These are phyloP conservation scores for Drosophila gaucha DNA, from an alignment of 2,888 invertebrate genomes.

Conservation along the genomic window DNA sequence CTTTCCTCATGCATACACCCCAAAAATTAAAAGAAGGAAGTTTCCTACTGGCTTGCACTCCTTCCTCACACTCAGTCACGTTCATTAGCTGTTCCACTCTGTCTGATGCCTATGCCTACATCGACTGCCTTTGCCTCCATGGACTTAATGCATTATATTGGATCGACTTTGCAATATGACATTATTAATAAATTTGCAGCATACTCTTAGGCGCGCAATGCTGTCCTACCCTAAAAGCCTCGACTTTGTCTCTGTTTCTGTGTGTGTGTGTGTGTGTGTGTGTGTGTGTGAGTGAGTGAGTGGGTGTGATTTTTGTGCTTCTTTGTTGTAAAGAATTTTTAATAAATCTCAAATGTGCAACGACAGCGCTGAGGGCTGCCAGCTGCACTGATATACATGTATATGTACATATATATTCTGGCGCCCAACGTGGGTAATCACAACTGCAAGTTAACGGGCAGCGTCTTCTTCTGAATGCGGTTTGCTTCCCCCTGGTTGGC, in stretches of 20 bases:
- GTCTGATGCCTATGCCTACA: slow-evolving; percentile 34
- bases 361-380: slow-evolving; percentile 41
- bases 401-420: slow-evolving; percentile 2
- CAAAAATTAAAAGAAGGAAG: slow-evolving; percentile 17
- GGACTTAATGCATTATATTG: slow-evolving; percentile 82
- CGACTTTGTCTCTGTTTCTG: slow-evolving; percentile 39
- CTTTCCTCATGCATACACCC: slow-evolving; percentile 41
- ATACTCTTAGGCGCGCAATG: slow-evolving; percentile 73
- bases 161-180: slow-evolving; percentile 81
- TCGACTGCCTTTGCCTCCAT: slow-evolving; percentile 50
- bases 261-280: slow-evolving; percentile 21
- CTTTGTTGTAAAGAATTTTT: slow-evolving; percentile 82
- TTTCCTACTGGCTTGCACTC: slow-evolving; percentile 21
- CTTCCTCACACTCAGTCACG: too few relatives aligned
- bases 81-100: slow-evolving; percentile 13
- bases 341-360: slow-evolving; percentile 84
- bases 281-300: slow-evolving; percentile 17
- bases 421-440: slow-evolving; percentile 39
- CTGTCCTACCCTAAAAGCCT: slow-evolving; percentile 38
- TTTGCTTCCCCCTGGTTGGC: slow-evolving; percentile 13
- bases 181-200: slow-evolving; percentile 83
- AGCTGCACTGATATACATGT: slow-evolving; percentile 18
- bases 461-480: slow-evolving; percentile 60
- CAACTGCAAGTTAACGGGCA: slow-evolving; percentile 65
- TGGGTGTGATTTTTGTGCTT: slow-evolving; percentile 42